Conservation (phyloP, 1,140 invertebrate species). For the Chironomus striatipennis region DNA sequence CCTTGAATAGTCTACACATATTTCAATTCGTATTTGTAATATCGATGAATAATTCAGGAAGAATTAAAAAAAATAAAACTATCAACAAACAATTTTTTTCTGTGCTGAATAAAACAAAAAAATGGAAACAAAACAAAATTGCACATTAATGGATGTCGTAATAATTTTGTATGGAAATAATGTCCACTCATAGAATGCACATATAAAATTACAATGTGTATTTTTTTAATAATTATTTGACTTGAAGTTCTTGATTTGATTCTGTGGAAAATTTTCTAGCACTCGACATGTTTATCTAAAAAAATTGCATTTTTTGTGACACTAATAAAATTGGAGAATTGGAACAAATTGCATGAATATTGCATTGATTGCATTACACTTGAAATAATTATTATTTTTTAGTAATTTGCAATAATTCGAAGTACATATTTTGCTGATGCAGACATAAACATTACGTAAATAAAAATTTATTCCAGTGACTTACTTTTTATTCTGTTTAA, state of each 20-base stretch:
- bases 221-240: too few species aligned
- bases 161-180: too few species aligned
- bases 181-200: too few species aligned
- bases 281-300: too few species aligned
- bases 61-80: neutral
- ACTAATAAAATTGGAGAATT: too few species aligned
- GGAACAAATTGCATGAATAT: too few species aligned
- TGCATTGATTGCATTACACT: conserved; percentile 20
- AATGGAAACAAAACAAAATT: neutral
- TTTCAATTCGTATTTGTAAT: neutral
- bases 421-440: neutral
- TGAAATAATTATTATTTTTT: neutral
- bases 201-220: too few species aligned
- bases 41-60: conserved; percentile 5
- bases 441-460: neutral
- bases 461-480: neutral
- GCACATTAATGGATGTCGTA: too few species aligned
- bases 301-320: too few species aligned
- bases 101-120: neutral
- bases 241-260: too few species aligned
- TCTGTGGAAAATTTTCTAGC: too few species aligned
- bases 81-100: neutral
- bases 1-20: neutral
- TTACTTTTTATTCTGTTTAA: neutral
- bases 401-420: neutral